Evolutionary conservation across 2,797 vertebrate species (phyloP), one percentile per base, ranked within the genome.

Genomic region (Salmo trutta): DNA sequence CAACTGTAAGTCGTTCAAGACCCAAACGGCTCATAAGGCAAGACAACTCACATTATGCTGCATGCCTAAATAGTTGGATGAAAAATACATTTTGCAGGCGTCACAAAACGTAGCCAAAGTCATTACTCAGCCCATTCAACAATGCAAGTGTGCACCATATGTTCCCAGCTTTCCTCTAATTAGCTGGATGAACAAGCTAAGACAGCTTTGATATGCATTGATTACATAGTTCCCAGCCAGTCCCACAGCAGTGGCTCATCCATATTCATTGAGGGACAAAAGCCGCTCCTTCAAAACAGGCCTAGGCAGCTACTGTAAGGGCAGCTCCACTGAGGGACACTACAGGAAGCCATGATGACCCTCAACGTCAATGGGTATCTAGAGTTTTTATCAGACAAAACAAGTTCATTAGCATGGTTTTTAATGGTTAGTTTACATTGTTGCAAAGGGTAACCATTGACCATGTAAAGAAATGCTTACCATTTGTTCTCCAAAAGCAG

Each of bases 91-190:
- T 29, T 16, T 73, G 14, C 36, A 53, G 15, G 12, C 47, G 6
- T 78, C 69, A 73, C 17, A 73, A 29, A 62, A 64, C 27, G 5
- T 21, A 56, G 71, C 56, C 27, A 64, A 77, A 59, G 71, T 27
- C 33, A 69, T 67, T 73, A 54, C 33, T 68, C 71, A 69, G n/a
- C 5, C 56, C 21, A 36, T 72, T 72, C 54, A 41, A 12, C n/a
- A 74, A 67, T n/a, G 62, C 71, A 68, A 19, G 27, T 47, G 64
- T 31, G 51, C 51, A 27, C 77, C 77, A 68, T 68, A 68, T 59
- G 62, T 68, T 69, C 72, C 41, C 65, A 59, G 66, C 69, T 71
- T 51, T n/a, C 41, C 52, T 51, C 29, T 54, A 62, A 70, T 69
- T 53, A 67, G 52, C 65, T 51, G n/a, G 31, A 56, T 1, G 24